Evolutionary conservation across 2,797 vertebrate species (phyloP).

Genomic region (Remorina albescens): DNA sequence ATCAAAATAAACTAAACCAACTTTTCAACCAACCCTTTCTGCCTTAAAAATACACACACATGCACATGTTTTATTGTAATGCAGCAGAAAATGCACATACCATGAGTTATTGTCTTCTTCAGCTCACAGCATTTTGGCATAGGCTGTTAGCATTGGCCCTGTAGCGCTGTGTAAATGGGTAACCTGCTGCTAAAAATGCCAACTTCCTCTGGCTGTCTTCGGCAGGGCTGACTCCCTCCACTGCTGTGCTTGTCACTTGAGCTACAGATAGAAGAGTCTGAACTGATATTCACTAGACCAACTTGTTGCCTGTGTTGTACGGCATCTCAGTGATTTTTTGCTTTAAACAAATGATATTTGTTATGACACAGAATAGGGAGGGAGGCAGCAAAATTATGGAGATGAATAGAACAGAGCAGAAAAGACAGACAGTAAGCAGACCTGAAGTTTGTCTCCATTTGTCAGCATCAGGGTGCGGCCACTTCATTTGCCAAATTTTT

Average conservation of each 20-base stretch:
- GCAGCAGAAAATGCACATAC: conserved; percentile 51
- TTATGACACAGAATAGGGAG: conserved; percentile 10
- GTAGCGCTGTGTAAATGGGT: conserved; percentile 72
- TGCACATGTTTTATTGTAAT: conserved; percentile 70
- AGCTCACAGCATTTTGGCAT: conserved; percentile 62
- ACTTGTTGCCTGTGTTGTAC: conserved; percentile 27
- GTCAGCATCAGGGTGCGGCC: conserved; percentile 5
- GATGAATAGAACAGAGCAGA: conserved; percentile 5
- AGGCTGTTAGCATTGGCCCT: conserved; percentile 67
- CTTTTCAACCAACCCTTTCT: conserved; percentile 24
- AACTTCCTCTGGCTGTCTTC: conserved; percentile 69
- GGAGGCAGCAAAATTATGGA: not conserved
- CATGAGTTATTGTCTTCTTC: conserved; percentile 72
- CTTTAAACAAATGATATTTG: conserved; percentile 27
- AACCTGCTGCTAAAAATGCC: conserved; percentile 75
- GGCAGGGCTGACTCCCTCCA: conserved; percentile 55
- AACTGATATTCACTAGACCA: conserved; percentile 49
- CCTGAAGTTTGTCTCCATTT: not conserved
- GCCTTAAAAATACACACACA: conserved; percentile 27
- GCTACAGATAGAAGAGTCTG: conserved; percentile 50
- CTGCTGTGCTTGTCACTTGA: conserved; percentile 61
- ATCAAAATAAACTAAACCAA: conserved; percentile 42
- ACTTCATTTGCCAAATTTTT: not conserved
- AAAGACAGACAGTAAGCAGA: not conserved
- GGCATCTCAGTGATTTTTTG: not conserved